These are phyloP conservation scores for Eurois occulta DNA, from an alignment of 2,888 invertebrate species.

Conservation along the genomic window DNA sequence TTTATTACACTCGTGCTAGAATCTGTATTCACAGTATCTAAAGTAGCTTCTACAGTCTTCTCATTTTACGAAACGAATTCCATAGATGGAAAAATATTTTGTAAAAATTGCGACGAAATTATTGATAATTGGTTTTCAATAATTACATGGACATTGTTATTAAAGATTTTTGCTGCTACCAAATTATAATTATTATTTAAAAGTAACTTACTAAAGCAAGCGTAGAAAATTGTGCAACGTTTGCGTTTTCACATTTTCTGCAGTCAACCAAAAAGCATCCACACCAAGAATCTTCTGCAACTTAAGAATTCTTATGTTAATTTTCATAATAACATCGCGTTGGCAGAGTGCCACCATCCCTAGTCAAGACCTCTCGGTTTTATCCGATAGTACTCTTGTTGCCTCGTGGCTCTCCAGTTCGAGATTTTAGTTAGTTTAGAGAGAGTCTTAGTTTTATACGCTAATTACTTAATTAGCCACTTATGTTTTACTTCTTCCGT, in stretches of 20 bases:
- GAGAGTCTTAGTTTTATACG: slow-evolving; percentile 1
- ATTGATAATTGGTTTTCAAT: background rate
- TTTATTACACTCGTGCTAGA: slow-evolving; percentile 8
- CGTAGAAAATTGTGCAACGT: background rate
- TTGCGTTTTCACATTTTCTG: background rate
- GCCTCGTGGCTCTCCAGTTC: background rate
- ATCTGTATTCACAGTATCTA: slow-evolving; percentile 1
- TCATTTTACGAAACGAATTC: slow-evolving; percentile 6
- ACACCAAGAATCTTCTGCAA: background rate
- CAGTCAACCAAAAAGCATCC: slow-evolving; percentile 7
- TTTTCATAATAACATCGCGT: slow-evolving; percentile 35
- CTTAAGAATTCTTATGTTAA: slow-evolving; percentile 38
- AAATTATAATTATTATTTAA: background rate
- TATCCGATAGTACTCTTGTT: slow-evolving; percentile 30
- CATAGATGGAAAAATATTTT: background rate
- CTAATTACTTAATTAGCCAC: background rate
- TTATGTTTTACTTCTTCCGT: background rate
- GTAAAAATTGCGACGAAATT: background rate
- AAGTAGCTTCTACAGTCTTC: background rate
- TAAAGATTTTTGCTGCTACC: background rate
- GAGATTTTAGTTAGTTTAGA: slow-evolving; percentile 8
- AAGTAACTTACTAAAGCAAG: background rate
- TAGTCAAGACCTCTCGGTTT: slow-evolving; percentile 10
- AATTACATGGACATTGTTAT: background rate
- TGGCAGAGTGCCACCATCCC: slow-evolving; percentile 42